These are phyloP conservation scores for Eupithecia pulchellata DNA, from an alignment of 2,888 invertebrate species.

Conservation along the genomic window DNA sequence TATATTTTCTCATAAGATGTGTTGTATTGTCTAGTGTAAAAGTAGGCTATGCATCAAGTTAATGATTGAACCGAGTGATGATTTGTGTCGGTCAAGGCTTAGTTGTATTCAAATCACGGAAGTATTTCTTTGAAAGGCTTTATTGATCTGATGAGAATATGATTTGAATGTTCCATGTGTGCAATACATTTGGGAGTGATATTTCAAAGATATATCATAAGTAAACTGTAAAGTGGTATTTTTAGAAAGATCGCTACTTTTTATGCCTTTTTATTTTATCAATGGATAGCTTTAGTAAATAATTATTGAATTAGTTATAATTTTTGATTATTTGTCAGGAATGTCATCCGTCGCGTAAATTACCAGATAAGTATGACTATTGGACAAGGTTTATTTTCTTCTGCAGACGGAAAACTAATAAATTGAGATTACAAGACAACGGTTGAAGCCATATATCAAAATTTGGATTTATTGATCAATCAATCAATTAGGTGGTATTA, in stretches of 20 bases:
- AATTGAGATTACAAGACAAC: conserved; percentile 51
- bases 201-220: neutral
- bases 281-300: neutral
- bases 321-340: neutral
- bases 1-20: neutral
- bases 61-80: conserved; percentile 31
- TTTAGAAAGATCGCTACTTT: neutral
- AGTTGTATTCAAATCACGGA: conserved; percentile 50
- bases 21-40: neutral
- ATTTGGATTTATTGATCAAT: conserved; percentile 16
- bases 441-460: conserved; percentile 51
- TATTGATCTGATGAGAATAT: neutral
- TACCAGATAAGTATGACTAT: conserved; percentile 56
- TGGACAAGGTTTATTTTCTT: conserved; percentile 49
- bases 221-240: neutral
- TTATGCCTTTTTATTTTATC: neutral
- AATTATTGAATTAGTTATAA: conserved; percentile 18
- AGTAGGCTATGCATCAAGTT: neutral
- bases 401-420: conserved; percentile 58
- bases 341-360: conserved; percentile 50
- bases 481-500: conserved; percentile 5
- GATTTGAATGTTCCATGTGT: neutral
- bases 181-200: neutral
- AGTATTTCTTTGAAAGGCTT: conserved; percentile 35
- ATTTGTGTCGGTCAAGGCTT: conserved; percentile 67